Percentiles rank a stretch among this genome's conserved stretches.
These are phyloP conservation scores for Eristalis tenax DNA, from an alignment of 2,888 invertebrate genomes.

Conservation along the genomic window DNA sequence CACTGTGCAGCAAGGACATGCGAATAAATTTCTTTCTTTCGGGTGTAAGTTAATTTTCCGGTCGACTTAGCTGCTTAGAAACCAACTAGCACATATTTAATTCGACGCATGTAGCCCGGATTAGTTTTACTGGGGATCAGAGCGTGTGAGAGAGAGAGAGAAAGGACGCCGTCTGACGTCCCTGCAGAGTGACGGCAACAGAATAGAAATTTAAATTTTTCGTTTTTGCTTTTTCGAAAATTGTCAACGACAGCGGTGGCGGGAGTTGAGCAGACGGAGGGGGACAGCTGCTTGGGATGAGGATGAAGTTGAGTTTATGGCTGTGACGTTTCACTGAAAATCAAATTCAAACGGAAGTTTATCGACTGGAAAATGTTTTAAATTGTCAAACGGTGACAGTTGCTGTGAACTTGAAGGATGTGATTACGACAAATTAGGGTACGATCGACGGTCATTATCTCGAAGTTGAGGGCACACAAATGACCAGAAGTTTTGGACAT, in stretches of 20 bases:
- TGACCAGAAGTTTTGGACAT: neutral
- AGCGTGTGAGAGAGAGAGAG: neutral
- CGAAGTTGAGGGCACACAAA: neutral
- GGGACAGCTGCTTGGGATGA: neutral
- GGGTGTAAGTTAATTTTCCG: constrained; percentile 75
- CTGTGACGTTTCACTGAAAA: constrained; percentile 18
- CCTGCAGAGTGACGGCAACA: constrained; percentile 9
- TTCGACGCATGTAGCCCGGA: constrained; percentile 57
- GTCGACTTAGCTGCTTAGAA: constrained; percentile 74
- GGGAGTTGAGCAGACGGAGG: neutral
- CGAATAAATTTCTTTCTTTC: constrained; percentile 54
- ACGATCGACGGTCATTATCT: neutral
- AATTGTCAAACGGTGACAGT: constrained; percentile 13
- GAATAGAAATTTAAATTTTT: constrained; percentile 39
- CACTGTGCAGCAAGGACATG: constrained; percentile 53
- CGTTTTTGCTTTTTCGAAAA: constrained; percentile 11
- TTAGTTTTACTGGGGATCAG: constrained; percentile 30
- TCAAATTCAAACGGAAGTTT: constrained; percentile 27
- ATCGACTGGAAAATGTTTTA: constrained; percentile 38
- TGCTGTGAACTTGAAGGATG: neutral
- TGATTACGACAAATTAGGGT: neutral
- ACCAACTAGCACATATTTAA: constrained; percentile 71
- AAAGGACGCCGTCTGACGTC: neutral
- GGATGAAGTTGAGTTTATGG: constrained; percentile 29
- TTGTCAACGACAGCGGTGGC: constrained; percentile 1